These are phyloP conservation scores for Sylvia atricapilla DNA, from an alignment of 2,113 vertebrate species.

Conservation along the genomic window DNA sequence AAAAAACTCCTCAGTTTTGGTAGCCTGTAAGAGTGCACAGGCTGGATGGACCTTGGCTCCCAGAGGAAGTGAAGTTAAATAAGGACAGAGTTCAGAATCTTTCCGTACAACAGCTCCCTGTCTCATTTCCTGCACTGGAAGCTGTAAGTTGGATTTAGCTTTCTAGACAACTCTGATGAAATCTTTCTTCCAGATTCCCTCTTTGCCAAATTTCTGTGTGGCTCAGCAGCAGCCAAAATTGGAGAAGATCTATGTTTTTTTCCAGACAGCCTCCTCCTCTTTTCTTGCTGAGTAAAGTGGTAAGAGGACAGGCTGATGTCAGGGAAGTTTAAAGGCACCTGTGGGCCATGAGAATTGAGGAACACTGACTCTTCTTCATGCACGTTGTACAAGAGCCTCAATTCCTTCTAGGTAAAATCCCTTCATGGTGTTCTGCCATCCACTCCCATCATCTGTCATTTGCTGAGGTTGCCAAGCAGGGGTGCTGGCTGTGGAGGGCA, in stretches of 20 bases:
- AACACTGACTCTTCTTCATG: not conserved
- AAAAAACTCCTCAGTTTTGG: fast-evolving
- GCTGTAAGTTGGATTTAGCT: not conserved
- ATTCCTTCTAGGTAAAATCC: not conserved
- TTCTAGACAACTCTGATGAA: not conserved
- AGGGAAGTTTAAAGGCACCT: not conserved
- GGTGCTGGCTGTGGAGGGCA: not conserved
- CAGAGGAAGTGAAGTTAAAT: not conserved
- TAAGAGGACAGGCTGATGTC: not conserved
- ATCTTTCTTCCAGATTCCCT: not conserved
- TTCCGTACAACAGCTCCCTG: not conserved
- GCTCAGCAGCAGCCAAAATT: not conserved
- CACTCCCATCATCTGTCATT: not conserved
- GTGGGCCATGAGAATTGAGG: not conserved
- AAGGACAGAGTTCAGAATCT: not conserved
- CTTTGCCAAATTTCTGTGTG: not conserved
- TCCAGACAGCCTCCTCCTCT: not conserved
- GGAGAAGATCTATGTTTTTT: not conserved
- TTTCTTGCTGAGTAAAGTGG: not conserved
- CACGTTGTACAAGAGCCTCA: not conserved
- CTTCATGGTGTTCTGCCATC: not conserved
- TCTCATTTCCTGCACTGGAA: not conserved
- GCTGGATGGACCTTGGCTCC: not conserved
- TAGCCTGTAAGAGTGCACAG: not conserved
- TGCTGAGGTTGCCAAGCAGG: not conserved